A percentile compares a stretch with the other conserved stretches of the same genome.
These are phyloP conservation scores for Oophaga sylvatica DNA, from an alignment of 2,797 vertebrate species.

Conservation along the genomic window DNA sequence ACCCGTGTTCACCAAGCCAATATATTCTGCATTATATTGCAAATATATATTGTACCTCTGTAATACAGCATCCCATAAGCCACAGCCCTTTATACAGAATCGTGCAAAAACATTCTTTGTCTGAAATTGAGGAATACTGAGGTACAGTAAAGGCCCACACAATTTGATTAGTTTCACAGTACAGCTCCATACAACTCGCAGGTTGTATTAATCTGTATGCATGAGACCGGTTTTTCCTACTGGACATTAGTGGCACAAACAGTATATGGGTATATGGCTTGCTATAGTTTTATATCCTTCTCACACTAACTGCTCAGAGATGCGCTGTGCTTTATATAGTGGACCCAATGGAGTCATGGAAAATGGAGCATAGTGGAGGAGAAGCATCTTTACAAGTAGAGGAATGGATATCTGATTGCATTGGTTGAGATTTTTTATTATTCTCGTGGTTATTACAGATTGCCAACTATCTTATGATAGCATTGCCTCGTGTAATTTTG, in stretches of 20 bases:
- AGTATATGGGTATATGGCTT: not conserved
- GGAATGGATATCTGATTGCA: not conserved
- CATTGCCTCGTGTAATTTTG: conserved; percentile 3
- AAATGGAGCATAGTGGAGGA: not conserved
- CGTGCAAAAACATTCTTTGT: too few species aligned
- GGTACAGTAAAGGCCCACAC: too few species aligned
- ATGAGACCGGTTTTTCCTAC: not conserved
- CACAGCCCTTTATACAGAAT: too few species aligned
- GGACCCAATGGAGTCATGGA: not conserved
- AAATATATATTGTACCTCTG: too few species aligned
- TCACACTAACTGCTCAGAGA: not conserved
- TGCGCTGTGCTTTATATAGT: not conserved
- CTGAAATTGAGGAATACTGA: too few species aligned
- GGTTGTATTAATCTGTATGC: not conserved
- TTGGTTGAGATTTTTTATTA: not conserved
- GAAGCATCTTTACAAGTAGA: not conserved
- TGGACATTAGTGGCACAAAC: not conserved
- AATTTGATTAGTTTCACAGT: too few species aligned
- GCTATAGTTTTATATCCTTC: not conserved
- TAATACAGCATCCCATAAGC: too few species aligned
- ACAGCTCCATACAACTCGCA: too few species aligned
- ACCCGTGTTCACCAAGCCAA: too few species aligned
- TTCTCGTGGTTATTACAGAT: not conserved
- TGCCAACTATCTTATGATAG: not conserved
- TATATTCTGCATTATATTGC: too few species aligned